Conservation (phyloP, 2,113 vertebrate species). For the Bungarus multicinctus region DNA sequence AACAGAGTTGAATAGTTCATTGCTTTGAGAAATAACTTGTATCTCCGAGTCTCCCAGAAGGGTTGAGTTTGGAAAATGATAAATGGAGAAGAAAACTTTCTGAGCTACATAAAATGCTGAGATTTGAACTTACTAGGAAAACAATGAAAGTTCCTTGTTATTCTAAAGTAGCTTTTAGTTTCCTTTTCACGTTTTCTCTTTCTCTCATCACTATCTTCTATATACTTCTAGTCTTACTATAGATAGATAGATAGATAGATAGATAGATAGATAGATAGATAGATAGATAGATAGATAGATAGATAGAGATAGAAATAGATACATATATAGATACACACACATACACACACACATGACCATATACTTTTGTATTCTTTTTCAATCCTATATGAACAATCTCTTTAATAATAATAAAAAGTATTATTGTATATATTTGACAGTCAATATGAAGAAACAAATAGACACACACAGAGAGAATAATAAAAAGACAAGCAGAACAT, state of each 20-base stretch:
- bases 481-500: background rate
- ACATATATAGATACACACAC: too few relatives aligned
- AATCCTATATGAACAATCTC: background rate
- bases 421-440: background rate
- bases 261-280: too few relatives aligned
- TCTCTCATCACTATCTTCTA: accelerated
- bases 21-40: conserved; percentile 12
- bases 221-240: too few relatives aligned
- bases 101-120: background rate
- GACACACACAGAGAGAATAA: background rate
- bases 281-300: too few relatives aligned
- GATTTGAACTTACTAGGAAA: background rate
- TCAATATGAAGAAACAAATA: background rate
- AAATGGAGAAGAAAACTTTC: background rate
- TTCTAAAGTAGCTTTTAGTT: background rate
- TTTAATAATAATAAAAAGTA: background rate
- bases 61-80: conserved; percentile 3
- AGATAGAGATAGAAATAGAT: too few relatives aligned
- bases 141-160: background rate
- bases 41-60: background rate
- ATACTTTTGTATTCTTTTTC: background rate
- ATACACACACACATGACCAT: background rate
- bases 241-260: too few relatives aligned
- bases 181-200: background rate
- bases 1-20: background rate